Evolutionary conservation across 2,888 invertebrate species (phyloP).

Genomic region (Pollenia angustigena): DNA sequence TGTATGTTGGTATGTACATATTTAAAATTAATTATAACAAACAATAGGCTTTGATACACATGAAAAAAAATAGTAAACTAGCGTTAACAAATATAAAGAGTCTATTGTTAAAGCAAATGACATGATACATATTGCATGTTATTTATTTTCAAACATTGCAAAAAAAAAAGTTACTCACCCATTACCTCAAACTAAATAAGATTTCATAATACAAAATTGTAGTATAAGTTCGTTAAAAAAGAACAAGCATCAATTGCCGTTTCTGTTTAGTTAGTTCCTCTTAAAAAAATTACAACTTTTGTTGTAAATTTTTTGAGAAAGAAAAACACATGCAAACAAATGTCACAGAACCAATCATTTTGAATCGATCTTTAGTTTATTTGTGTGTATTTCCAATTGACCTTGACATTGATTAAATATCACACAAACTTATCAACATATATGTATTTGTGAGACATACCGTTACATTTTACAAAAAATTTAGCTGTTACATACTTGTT

Average conservation of each 20-base stretch:
- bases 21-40: background rate
- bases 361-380: conserved; percentile 4
- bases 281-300: background rate
- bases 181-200: background rate
- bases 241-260: conserved; percentile 1
- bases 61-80: background rate
- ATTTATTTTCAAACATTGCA: background rate
- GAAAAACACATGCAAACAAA: background rate
- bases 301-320: background rate
- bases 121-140: background rate
- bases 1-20: no score
- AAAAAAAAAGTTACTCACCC: background rate
- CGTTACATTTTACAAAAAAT: conserved; percentile 13
- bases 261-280: background rate
- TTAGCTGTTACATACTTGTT: background rate
- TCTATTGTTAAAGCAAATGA: conserved; percentile 30
- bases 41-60: background rate
- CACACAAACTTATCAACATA: no score
- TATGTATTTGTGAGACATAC: background rate
- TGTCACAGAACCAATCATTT: background rate
- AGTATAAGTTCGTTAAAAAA: background rate
- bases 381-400: background rate
- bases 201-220: background rate
- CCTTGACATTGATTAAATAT: no score
- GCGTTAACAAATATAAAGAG: background rate